Evolutionary conservation across 2,888 invertebrate genomes (phyloP), one percentile per base, ranked within the genome.

Genomic region (Marasmarcha lunaedactyla): DNA sequence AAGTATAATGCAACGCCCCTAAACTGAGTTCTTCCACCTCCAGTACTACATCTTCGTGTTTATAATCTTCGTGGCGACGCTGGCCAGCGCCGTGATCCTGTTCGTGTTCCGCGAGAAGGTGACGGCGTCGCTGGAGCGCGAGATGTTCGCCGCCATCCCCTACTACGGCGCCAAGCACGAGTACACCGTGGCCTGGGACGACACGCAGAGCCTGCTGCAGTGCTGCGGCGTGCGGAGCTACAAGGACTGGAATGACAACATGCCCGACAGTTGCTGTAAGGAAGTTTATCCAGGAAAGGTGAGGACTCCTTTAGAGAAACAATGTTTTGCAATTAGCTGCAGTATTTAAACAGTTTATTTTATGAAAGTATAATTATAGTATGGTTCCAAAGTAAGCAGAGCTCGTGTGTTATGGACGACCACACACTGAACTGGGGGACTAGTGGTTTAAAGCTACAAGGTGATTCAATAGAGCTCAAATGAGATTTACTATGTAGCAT

Each of bases 81-180:
- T 96, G 48, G 91, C 96, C 44, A 95, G 95, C 27, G 97, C 95
- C 34, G 92, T 97, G 46, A 84, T 97, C 41, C 93, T 94, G 39
- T 95, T 94, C 66, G 94, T 96, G 37, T 97, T 95, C 81, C 87
- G 94, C 35, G 91, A 91, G 59, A 92, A 95, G 71, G 92, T 96
- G 25, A 76, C 89, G 39, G 86, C 87, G 35, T 90, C 91, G 0
- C 85, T 94, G 68, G 88, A 90, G 57, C 88, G 91, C 50, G 90
- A 92, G 71, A 90, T 95, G 92, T 85, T 86, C 48, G 89, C 90
- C 12, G 87, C 93, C 1, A 86, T 94, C 54, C 88, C 89, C 5
- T 85, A 88, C 46, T 94, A 94, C 64, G 90, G 90, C 36, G 86
- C 85, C 12, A 86, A 87, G 45, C 85, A 86, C 35, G 87, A 89